These are phyloP conservation scores for Cottus gobio DNA, from an alignment of 2,113 vertebrate genomes.

Conservation along the genomic window DNA sequence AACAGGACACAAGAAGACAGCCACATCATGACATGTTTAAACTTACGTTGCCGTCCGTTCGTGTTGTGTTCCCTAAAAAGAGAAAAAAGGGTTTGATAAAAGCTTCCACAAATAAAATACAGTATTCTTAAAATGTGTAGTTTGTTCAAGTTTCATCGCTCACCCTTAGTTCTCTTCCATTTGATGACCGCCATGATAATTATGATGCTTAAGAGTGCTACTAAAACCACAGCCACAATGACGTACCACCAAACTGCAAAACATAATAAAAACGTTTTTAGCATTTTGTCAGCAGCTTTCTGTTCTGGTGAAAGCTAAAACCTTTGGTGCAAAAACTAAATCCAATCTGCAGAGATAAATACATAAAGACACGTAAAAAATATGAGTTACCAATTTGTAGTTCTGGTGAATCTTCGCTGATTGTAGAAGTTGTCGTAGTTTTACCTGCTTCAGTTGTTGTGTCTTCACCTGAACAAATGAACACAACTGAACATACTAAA, in stretches of 20 bases:
- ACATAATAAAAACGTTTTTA: neutral
- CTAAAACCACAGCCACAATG: neutral
- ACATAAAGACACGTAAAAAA: neutral
- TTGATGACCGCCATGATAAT: neutral
- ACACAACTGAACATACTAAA: neutral
- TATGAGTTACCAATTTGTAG: neutral
- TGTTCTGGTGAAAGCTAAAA: too few species aligned
- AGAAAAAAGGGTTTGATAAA: neutral
- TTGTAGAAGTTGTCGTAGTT: accelerated
- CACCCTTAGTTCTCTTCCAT: constrained; percentile 26
- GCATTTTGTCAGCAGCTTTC: neutral
- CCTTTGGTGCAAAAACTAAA: neutral
- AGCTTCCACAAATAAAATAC: neutral
- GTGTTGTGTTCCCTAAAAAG: constrained; percentile 12
- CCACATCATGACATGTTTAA: too few species aligned
- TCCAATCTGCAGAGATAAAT: too few species aligned
- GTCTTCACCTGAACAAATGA: neutral
- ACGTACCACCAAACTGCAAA: neutral
- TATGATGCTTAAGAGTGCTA: neutral
- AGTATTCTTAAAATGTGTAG: too few species aligned
- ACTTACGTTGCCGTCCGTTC: neutral
- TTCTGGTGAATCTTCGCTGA: neutral
- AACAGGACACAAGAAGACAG: too few species aligned
- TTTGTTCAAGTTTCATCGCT: neutral
- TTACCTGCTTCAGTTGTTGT: neutral